These are phyloP conservation scores for Siniperca scherzeri DNA, from an alignment of 2,797 vertebrate species.

Conservation along the genomic window DNA sequence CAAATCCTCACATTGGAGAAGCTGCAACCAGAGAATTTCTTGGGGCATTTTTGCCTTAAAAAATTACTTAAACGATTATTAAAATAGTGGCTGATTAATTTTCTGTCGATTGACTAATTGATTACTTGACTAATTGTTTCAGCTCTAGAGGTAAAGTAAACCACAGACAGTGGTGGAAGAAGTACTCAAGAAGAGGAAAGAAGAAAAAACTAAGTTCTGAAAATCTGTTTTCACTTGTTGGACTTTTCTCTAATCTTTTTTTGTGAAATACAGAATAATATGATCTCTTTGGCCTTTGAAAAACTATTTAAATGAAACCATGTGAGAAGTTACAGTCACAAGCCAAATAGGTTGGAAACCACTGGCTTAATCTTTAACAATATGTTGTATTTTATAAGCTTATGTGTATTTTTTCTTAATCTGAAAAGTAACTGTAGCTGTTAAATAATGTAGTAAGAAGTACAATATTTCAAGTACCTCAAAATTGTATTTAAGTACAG, in stretches of 20 bases:
- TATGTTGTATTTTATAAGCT: neutral
- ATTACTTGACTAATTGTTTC: too few relatives aligned
- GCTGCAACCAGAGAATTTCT: neutral
- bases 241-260: neutral
- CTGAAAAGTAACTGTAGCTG: neutral
- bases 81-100: too few relatives aligned
- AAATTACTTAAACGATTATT: too few relatives aligned
- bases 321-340: neutral
- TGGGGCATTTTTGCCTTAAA: too few relatives aligned
- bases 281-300: neutral
- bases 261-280: neutral
- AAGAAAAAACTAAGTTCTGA: neutral
- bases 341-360: neutral
- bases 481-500: too few relatives aligned
- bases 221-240: neutral
- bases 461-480: neutral
- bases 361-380: neutral
- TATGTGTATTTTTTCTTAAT: neutral
- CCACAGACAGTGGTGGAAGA: neutral
- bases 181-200: neutral
- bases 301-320: neutral
- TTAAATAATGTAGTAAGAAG: neutral
- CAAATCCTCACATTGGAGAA: neutral
- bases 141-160: too few relatives aligned
- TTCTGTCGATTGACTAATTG: too few relatives aligned